Evolutionary conservation across 2,113 vertebrate species (phyloP), one percentile per base, ranked within the genome.

Genomic region (Platysternon megacephalum): DNA sequence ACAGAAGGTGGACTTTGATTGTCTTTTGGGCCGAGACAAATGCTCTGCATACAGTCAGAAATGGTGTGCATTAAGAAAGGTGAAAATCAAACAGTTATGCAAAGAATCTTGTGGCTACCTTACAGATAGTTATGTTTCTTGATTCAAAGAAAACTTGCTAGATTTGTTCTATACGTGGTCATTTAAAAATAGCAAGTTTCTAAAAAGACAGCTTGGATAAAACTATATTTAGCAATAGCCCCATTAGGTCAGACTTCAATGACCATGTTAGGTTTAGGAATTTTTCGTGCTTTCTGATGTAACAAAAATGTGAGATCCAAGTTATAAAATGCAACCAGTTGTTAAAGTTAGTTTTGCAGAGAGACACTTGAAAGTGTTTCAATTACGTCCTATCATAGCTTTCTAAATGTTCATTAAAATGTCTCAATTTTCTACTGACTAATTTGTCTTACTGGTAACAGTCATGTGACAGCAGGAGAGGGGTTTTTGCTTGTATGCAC

Each of bases 351-450:
- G 91, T 80, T 80, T n/a, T 52, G 79, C 35, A 53, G 8, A 39
- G 2, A 58, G n/a, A 78, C 87, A 93, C 12, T 48, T 26, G 92
- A 92, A 42, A 17, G 2, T 2, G 68, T 61, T 17, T 81, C 4
- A 78, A 3, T 80, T 80, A 84, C 84, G 78, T 6, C 89, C 86
- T 85, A 88, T 4, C 92, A 88, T 94, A 89, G 91, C 52, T 89
- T 78, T 55, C 13, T 0, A 92, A 86, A 94, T 2, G 35, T 82
- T 68, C 91, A 86, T 56, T 92, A 91, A 48, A 29, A 61, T 16
- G 42, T 92, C 87, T 81, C 24, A n/a, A 1, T 42, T 48, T 79
- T 68, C 0, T 1, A 91, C 94, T 93, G 86, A 93, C 91, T 52
- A 39, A 96, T 96, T 96, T 68, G 56, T 32, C 0, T 2, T 56